Conservation (phyloP, 2,113 vertebrate species). For the Psettodes erumei region DNA sequence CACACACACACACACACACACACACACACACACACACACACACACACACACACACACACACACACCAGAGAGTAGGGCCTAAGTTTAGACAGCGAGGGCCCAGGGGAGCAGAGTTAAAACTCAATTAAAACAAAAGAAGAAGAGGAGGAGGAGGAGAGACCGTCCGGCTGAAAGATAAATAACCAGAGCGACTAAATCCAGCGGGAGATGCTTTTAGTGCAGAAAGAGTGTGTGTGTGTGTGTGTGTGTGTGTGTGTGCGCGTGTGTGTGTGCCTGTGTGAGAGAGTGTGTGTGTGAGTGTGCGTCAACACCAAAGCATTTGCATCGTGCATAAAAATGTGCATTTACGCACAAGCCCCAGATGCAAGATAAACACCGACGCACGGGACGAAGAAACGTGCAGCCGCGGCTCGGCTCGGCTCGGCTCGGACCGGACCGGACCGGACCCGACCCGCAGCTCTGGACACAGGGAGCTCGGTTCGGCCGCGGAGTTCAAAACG, state of each 20-base stretch:
- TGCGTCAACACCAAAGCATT: constrained; percentile 26
- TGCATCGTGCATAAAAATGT: too few species aligned
- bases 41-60: too few species aligned
- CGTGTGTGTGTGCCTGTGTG: background rate
- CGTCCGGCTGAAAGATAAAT: constrained; percentile 78
- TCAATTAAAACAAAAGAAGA: constrained; percentile 76
- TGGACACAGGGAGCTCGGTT: background rate
- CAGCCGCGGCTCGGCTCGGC: too few species aligned
- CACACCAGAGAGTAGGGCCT: constrained; percentile 54
- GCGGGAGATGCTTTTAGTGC: constrained; percentile 64
- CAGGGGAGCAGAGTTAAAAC: constrained; percentile 78
- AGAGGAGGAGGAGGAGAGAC: constrained; percentile 48
- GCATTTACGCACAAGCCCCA: constrained; percentile 28
- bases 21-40: too few species aligned
- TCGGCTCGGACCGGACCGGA: too few species aligned
- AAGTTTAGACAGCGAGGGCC: constrained; percentile 75
- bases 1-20: too few species aligned
- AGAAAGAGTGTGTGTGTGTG: background rate
- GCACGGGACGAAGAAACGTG: constrained; percentile 15
- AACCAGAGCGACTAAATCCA: constrained; percentile 68
- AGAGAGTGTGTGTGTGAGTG: background rate
- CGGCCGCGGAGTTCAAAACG: too few species aligned
- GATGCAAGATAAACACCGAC: constrained; percentile 14
- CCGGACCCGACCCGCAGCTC: too few species aligned
- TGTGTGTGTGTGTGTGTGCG: background rate